phyloP scores from a whole-genome alignment of 1,140 invertebrate genomes.

The Chironomus striatipennis region DNA sequence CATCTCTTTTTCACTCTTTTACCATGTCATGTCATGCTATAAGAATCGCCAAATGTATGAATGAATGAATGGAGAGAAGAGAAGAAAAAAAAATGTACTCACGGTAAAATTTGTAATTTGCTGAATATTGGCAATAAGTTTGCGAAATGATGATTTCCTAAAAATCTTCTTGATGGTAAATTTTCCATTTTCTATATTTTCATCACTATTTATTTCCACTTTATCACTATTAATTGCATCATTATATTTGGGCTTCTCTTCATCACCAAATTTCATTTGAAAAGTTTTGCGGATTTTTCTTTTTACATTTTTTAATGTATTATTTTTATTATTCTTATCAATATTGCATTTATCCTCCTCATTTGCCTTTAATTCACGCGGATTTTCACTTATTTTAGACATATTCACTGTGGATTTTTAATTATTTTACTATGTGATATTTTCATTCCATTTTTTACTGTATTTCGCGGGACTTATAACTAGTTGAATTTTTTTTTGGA shows the following conservation, averaged over 20 bases:
- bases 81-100: conserved; percentile 5
- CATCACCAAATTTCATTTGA: not conserved
- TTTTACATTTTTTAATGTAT: conserved; percentile 16
- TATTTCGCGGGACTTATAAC: too few relatives aligned
- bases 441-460: not conserved
- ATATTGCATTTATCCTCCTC: not conserved
- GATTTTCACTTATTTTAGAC: not conserved
- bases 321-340: not conserved
- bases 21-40: not conserved
- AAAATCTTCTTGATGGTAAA: not conserved
- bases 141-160: not conserved
- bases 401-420: not conserved
- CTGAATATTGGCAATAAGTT: not conserved
- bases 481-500: too few relatives aligned
- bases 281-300: conserved; percentile 11
- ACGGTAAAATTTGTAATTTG: conserved; percentile 20
- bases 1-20: not conserved
- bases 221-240: not conserved
- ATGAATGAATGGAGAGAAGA: not conserved
- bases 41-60: not conserved
- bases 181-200: not conserved
- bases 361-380: not conserved
- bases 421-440: not conserved
- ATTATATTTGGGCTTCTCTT: not conserved
- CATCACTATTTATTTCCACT: not conserved